Evolutionary conservation across 2,797 vertebrate genomes (phyloP).

Genomic region (Tapera naevia): DNA sequence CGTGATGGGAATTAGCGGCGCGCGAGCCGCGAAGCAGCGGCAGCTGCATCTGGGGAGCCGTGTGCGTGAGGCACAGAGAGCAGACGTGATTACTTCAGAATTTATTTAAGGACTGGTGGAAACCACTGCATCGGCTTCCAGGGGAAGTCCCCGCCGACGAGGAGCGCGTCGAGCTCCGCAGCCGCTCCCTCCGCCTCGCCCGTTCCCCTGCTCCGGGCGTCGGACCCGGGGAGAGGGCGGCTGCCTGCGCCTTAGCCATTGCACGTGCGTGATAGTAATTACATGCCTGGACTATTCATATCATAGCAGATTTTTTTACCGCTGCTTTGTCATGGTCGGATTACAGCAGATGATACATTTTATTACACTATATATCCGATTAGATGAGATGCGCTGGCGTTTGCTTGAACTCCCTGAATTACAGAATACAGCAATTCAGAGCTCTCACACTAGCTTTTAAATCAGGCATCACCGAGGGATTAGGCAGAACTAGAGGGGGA

Average conservation of each 20-base stretch:
- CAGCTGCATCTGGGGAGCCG: conserved; percentile 53
- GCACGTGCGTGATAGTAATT: not conserved
- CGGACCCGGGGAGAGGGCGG: accelerated
- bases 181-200: not conserved
- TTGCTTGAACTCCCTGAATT: not conserved
- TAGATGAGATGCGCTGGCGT: not conserved
- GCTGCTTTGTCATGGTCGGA: not conserved
- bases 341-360: not conserved
- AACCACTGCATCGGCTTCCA: conserved; percentile 81
- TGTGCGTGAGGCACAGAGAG: conserved; percentile 73
- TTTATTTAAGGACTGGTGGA: conserved; percentile 84
- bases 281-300: not conserved
- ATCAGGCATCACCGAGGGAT: not conserved
- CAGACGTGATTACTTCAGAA: conserved; percentile 81
- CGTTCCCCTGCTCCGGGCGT: not conserved
- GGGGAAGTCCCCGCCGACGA: conserved; percentile 74
- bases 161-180: not conserved
- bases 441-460: accelerated
- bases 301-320: not conserved
- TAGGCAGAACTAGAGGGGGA: not conserved
- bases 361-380: not conserved
- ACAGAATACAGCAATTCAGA: accelerated
- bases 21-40: not conserved
- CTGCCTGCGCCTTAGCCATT: not conserved
- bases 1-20: not conserved